phyloP scores from a whole-genome alignment of 1,140 invertebrate species.

The Ganaspis sp. region DNA sequence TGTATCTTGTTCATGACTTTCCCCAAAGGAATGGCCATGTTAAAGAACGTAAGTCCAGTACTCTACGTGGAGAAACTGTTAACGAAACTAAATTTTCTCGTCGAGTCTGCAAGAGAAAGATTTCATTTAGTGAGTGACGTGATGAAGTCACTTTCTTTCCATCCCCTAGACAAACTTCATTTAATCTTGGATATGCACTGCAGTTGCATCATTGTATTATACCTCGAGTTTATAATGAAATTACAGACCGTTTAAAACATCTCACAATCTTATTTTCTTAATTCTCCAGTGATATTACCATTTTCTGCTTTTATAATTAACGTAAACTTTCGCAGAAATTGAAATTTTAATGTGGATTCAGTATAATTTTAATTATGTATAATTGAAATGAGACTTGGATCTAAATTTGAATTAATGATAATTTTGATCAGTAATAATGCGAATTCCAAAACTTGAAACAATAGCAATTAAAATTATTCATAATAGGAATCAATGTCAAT shows the following conservation, averaged over 20 bases:
- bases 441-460: too few species aligned
- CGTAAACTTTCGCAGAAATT: too few species aligned
- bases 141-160: conserved; percentile 17
- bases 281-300: neutral
- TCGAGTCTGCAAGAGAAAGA: conserved; percentile 26
- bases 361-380: too few species aligned
- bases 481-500: too few species aligned
- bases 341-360: too few species aligned
- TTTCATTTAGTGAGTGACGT: conserved; percentile 29
- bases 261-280: neutral
- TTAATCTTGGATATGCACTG: conserved; percentile 15
- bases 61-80: conserved; percentile 13
- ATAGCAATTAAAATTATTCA: too few species aligned
- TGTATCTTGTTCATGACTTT: conserved; percentile 20
- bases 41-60: conserved; percentile 10
- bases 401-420: too few species aligned
- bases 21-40: neutral
- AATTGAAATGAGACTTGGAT: too few species aligned
- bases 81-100: conserved; percentile 25
- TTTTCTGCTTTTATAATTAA: neutral
- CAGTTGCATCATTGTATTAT: neutral
- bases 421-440: too few species aligned
- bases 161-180: conserved; percentile 10
- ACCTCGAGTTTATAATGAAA: neutral
- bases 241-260: conserved; percentile 16